These are phyloP conservation scores for Myrmecobius fasciatus DNA, from an alignment of 2,113 vertebrate species.

Conservation along the genomic window DNA sequence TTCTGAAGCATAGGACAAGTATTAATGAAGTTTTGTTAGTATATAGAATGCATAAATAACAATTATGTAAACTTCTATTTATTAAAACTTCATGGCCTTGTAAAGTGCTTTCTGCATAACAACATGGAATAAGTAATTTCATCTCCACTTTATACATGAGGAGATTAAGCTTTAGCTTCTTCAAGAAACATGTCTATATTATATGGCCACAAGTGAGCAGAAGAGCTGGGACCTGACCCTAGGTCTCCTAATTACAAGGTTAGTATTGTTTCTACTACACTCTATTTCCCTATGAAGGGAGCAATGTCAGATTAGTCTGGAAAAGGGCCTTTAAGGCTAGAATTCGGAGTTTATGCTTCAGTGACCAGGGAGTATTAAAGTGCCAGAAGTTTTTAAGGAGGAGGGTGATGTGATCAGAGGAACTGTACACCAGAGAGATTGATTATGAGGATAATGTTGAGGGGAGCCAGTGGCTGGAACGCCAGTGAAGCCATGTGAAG, in stretches of 20 bases:
- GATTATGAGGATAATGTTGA: conserved; percentile 1
- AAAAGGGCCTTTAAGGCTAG: neutral
- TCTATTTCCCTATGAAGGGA: neutral
- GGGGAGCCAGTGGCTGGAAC: neutral
- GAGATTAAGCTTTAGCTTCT: neutral
- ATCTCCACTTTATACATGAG: neutral
- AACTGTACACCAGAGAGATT: neutral
- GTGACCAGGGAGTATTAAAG: conserved; percentile 16
- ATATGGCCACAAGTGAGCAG: neutral
- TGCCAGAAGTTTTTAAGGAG: conserved; percentile 5
- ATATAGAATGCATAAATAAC: neutral
- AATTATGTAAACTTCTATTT: neutral
- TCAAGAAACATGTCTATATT: neutral
- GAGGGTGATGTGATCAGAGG: conserved; percentile 14
- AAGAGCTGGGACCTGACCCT: neutral
- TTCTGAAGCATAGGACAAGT: neutral
- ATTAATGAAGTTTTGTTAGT: neutral
- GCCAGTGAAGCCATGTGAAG: neutral
- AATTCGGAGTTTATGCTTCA: neutral
- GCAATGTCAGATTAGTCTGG: neutral
- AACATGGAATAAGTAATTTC: neutral
- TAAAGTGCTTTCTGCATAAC: neutral
- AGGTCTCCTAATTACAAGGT: neutral
- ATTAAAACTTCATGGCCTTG: neutral
- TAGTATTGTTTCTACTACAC: neutral